These are phyloP conservation scores for Plagodis pulveraria DNA, from an alignment of 2,888 invertebrate genomes.

Conservation along the genomic window DNA sequence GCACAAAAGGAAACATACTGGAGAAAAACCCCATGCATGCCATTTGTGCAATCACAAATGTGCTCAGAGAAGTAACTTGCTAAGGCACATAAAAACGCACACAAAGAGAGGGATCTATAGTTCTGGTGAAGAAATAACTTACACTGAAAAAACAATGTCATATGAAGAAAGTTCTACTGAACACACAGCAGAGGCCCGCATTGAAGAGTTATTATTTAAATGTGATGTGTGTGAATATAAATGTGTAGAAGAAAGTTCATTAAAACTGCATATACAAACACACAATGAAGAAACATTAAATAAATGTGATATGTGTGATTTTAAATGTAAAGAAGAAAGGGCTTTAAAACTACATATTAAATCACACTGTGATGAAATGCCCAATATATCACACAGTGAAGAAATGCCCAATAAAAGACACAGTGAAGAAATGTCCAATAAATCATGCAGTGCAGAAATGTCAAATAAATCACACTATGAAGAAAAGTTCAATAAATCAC, in stretches of 20 bases:
- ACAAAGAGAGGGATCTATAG: neutral
- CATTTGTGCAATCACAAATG: neutral
- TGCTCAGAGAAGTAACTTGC: neutral
- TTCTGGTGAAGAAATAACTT: no score
- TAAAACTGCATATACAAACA: neutral
- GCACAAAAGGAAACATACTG: neutral
- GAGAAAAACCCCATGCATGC: neutral
- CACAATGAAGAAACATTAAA: neutral
- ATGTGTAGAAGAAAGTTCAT: neutral
- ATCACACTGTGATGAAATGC: neutral
- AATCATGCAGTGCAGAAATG: no score
- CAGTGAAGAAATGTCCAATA: no score
- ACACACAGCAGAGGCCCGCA: neutral
- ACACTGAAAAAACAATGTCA: no score
- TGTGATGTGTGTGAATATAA: neutral
- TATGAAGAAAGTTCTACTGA: no score
- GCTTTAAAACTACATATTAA: neutral
- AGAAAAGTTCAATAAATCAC: no score
- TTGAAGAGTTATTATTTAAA: neutral
- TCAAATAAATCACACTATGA: no score
- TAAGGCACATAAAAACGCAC: neutral
- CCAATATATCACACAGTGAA: no score
- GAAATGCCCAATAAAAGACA: no score
- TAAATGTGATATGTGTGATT: neutral
- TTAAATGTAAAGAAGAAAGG: neutral